These are phyloP conservation scores for Megastigmus dorsalis DNA, from an alignment of 2,888 invertebrate genomes.

Conservation along the genomic window DNA sequence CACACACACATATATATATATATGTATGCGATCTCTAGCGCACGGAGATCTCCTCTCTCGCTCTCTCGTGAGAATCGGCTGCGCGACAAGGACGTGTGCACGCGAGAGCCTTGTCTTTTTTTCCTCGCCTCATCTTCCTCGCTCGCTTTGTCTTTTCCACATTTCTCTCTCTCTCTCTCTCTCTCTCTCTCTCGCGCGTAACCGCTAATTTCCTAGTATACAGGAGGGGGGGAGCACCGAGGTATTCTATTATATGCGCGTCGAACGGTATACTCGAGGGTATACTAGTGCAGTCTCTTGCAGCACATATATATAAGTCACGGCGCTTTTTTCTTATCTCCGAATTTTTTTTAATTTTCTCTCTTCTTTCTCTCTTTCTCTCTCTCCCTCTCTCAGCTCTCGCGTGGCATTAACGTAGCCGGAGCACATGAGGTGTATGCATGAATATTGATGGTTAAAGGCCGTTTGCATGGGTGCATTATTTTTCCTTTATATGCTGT, in stretches of 20 bases:
- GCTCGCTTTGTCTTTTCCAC: no score
- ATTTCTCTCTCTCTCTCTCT: neutral
- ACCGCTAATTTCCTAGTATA: slow-evolving; percentile 31
- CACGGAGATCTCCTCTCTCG: no score
- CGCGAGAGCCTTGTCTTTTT: no score
- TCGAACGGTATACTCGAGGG: slow-evolving; percentile 24
- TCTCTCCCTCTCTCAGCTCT: no score
- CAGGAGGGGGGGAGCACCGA: neutral
- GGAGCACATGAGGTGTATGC: neutral
- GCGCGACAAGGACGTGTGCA: neutral
- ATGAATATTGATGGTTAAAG: slow-evolving; percentile 36
- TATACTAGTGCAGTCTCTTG: no score
- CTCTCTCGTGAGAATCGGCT: neutral
- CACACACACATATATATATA: no score
- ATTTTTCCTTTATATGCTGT: no score
- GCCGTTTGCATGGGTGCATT: neutral
- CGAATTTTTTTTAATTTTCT: no score
- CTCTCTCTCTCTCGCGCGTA: neutral
- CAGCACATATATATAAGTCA: no score
- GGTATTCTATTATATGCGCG: slow-evolving; percentile 21
- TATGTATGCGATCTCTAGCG: no score
- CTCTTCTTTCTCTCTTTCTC: no score
- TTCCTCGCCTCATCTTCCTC: neutral
- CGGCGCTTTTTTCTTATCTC: no score
- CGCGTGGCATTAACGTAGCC: neutral